Conservation (phyloP, 2,113 vertebrate species). For the Hypanus sabinus region DNA sequence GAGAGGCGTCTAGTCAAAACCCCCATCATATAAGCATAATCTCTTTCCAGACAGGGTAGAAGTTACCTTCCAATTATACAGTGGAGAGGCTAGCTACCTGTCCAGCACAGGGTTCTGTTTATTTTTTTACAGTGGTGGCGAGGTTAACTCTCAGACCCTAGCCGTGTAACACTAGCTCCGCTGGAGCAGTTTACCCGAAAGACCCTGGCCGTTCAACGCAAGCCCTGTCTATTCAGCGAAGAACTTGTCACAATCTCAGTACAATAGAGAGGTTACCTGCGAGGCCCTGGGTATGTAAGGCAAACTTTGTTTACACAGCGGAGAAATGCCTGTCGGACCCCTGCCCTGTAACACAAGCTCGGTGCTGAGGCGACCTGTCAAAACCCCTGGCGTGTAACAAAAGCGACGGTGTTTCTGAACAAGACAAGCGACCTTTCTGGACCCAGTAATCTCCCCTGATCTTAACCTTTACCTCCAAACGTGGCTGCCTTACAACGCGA, state of each 20-base stretch:
- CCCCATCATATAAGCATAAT: too few relatives aligned
- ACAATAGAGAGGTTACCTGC: background rate
- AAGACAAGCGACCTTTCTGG: too few relatives aligned
- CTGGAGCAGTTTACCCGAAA: background rate
- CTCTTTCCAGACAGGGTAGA: too few relatives aligned
- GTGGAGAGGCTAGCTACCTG: background rate
- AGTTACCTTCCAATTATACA: too few relatives aligned
- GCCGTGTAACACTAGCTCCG: background rate
- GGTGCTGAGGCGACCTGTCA: background rate
- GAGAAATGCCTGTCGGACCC: background rate
- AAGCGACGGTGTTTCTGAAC: too few relatives aligned
- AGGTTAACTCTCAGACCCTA: too few relatives aligned
- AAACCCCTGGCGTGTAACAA: background rate
- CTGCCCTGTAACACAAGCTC: background rate
- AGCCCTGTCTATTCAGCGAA: background rate
- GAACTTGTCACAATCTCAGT: background rate
- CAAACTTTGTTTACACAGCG: background rate
- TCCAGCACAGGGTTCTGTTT: too few relatives aligned
- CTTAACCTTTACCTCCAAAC: background rate
- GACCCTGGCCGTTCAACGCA: background rate
- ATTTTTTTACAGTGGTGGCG: too few relatives aligned
- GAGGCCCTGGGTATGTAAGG: background rate
- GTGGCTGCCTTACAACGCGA: background rate
- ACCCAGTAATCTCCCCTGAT: background rate
- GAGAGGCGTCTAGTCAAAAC: too few relatives aligned